phyloP scores from a whole-genome alignment of 2,113 vertebrate genomes.

The Pelecanoides urinatrix region DNA sequence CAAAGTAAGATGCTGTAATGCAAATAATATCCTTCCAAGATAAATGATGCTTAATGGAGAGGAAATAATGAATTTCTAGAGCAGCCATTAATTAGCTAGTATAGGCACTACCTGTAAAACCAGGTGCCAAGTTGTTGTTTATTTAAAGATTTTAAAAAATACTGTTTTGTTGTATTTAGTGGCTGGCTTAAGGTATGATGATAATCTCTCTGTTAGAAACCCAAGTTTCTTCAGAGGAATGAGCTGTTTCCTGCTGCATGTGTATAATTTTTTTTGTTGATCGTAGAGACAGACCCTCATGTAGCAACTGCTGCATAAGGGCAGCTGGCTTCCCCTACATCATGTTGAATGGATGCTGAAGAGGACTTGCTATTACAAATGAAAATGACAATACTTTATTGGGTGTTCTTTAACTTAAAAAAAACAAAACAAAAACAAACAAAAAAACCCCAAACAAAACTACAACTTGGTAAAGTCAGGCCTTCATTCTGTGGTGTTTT shows the following conservation, averaged over 20 bases:
- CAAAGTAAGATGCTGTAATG: slow-evolving; percentile 70
- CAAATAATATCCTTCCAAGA: background rate
- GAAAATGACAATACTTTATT: background rate
- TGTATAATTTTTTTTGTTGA: background rate
- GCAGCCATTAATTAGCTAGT: background rate
- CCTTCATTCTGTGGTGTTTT: background rate
- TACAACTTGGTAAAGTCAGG: background rate
- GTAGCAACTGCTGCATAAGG: background rate
- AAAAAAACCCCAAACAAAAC: no score
- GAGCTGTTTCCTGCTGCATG: background rate
- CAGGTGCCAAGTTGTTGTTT: background rate
- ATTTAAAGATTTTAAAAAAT: background rate
- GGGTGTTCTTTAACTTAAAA: background rate
- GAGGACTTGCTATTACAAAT: background rate
- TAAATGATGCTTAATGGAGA: background rate
- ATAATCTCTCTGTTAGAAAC: background rate
- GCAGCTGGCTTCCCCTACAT: background rate
- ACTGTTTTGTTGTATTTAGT: background rate
- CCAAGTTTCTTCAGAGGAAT: background rate
- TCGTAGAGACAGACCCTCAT: background rate
- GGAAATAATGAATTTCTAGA: background rate
- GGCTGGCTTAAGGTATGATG: background rate
- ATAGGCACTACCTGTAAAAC: background rate
- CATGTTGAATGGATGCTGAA: background rate
- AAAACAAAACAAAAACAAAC: background rate